These are phyloP conservation scores for Psittacara wagleri DNA, from an alignment of 2,113 vertebrate species.

Conservation along the genomic window DNA sequence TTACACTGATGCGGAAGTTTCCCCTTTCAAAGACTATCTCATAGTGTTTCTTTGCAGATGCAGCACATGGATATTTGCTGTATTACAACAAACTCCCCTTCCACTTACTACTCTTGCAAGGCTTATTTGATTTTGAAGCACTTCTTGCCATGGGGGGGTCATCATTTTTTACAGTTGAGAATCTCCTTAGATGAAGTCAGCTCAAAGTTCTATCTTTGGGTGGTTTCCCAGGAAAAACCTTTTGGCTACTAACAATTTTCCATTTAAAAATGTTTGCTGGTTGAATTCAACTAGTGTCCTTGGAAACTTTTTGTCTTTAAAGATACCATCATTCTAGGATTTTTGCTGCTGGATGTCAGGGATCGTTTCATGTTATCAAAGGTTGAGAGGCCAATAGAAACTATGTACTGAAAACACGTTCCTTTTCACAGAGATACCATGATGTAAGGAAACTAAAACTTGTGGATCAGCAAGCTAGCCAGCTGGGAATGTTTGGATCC, in stretches of 20 bases:
- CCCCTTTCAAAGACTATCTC: neutral
- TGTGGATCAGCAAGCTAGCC: neutral
- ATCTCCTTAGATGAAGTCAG: constrained; percentile 57
- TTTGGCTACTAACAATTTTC: constrained; percentile 42
- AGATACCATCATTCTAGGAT: constrained; percentile 1
- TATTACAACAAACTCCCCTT: constrained; percentile 28
- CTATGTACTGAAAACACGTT: neutral
- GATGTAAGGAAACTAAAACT: neutral
- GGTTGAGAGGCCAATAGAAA: neutral
- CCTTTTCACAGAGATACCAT: neutral
- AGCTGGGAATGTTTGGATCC: neutral
- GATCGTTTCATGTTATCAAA: neutral
- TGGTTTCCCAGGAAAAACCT: constrained; percentile 58
- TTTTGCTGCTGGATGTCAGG: neutral
- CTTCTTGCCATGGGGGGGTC: constrained; percentile 49
- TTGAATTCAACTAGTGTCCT: constrained; percentile 45
- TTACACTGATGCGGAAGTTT: neutral
- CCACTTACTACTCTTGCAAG: neutral
- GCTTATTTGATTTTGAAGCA: constrained; percentile 30
- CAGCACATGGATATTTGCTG: neutral
- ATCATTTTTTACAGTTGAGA: constrained; percentile 55
- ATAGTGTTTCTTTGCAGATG: neutral
- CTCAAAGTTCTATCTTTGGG: constrained; percentile 54
- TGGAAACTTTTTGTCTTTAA: constrained; percentile 43
- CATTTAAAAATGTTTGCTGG: neutral